phyloP scores from a whole-genome alignment of 2,113 vertebrate species.

The Hippolais icterina region DNA sequence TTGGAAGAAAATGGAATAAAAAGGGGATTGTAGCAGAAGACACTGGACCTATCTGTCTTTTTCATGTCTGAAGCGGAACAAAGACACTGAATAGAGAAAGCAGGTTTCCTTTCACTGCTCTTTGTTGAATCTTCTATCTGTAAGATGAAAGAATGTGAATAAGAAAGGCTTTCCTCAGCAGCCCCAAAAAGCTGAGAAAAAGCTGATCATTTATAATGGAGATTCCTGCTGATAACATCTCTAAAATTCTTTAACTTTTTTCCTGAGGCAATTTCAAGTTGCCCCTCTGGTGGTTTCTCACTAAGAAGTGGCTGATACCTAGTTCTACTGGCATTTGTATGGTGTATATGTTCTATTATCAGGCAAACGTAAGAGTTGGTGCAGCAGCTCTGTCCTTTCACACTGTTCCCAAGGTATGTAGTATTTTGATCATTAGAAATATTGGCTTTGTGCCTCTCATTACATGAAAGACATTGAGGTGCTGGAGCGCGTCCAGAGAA shows the following conservation, averaged over 20 bases:
- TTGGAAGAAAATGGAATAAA: neutral
- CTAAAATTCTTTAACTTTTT: neutral
- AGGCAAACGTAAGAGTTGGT: neutral
- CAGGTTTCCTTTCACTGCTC: neutral
- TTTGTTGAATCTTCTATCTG: neutral
- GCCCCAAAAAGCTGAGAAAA: neutral
- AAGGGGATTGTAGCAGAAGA: neutral
- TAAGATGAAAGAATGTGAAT: neutral
- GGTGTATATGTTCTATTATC: neutral
- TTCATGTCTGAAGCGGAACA: neutral
- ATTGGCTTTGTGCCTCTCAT: neutral
- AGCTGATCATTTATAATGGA: neutral
- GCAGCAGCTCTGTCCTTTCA: neutral
- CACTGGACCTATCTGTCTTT: neutral
- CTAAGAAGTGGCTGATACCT: neutral
- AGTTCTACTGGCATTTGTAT: neutral
- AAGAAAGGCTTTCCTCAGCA: neutral
- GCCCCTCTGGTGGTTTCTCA: neutral
- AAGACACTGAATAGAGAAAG: neutral
- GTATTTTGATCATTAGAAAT: neutral
- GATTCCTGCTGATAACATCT: neutral
- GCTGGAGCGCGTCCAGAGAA: neutral
- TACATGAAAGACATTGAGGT: neutral
- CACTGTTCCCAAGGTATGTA: neutral
- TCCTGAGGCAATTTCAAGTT: neutral